These are phyloP conservation scores for Eucriotettix oculatus DNA, from an alignment of 2,888 invertebrate genomes.

Conservation along the genomic window DNA sequence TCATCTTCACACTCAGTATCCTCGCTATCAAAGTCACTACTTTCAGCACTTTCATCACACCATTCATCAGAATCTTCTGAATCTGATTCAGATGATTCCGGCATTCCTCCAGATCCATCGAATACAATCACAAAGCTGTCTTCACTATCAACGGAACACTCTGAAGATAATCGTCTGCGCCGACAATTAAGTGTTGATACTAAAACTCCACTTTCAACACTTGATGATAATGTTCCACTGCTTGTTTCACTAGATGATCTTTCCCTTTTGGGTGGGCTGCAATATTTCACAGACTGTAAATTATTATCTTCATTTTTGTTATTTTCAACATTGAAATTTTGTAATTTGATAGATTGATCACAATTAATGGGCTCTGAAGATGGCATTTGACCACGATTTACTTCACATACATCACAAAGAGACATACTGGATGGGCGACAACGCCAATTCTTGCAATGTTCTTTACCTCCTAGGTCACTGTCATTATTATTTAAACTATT, in stretches of 20 bases:
- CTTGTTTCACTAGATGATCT: not conserved
- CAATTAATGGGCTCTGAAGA: not conserved
- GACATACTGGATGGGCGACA: not conserved
- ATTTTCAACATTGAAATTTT: not conserved
- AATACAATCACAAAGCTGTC: constrained; percentile 18
- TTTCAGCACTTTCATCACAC: constrained; percentile 5
- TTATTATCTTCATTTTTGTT: not conserved
- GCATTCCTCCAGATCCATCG: constrained; percentile 8
- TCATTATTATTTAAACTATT: too few relatives aligned
- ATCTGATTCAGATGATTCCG: constrained; percentile 7
- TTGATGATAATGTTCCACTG: not conserved
- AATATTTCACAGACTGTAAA: not conserved
- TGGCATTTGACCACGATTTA: not conserved
- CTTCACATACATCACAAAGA: not conserved
- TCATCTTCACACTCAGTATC: constrained; percentile 3
- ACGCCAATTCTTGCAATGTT: not conserved
- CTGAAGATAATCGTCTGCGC: constrained; percentile 11
- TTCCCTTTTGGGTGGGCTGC: not conserved
- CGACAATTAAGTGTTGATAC: not conserved
- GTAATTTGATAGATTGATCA: not conserved
- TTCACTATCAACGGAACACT: constrained; percentile 18
- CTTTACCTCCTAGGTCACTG: too few relatives aligned
- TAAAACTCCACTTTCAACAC: not conserved
- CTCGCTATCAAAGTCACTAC: constrained; percentile 5
- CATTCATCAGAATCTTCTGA: constrained; percentile 6